These are phyloP conservation scores for Xestia sexstrigata DNA, from an alignment of 2,888 invertebrate species.

Conservation along the genomic window DNA sequence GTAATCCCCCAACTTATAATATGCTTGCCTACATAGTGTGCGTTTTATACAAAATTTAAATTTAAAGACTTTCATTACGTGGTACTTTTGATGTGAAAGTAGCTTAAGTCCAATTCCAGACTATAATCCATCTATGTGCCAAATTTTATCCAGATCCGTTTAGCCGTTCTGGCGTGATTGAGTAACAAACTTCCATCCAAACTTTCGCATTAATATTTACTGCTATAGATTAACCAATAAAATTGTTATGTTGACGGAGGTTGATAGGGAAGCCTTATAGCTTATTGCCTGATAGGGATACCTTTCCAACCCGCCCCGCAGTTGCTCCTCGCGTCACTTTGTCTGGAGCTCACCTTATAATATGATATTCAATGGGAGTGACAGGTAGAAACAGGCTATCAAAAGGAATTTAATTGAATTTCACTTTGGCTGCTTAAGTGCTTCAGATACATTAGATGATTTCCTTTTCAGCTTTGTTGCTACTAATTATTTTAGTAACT, in stretches of 20 bases:
- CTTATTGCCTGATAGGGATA: background rate
- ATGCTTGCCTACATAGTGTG: too few species aligned
- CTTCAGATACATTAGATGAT: constrained; percentile 32
- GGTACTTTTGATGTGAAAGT: too few species aligned
- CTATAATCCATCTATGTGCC: too few species aligned
- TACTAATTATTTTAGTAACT: constrained; percentile 17
- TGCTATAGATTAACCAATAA: background rate
- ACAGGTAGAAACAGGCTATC: constrained; percentile 53
- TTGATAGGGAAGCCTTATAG: background rate
- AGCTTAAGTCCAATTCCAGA: too few species aligned
- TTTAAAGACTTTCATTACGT: too few species aligned
- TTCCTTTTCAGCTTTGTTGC: constrained; percentile 52
- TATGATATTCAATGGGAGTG: constrained; percentile 56
- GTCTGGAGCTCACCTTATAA: constrained; percentile 21
- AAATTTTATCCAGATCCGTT: background rate
- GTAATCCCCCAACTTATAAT: too few species aligned
- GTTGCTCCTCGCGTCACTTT: background rate
- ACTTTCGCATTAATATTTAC: background rate
- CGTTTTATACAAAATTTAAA: too few species aligned
- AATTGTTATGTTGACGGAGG: background rate
- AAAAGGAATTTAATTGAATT: constrained; percentile 65
- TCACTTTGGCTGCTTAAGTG: constrained; percentile 40
- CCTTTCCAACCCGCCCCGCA: background rate
- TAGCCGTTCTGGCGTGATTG: background rate
- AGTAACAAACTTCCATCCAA: background rate